These are phyloP conservation scores for Myrmophylax atrothorax DNA, from an alignment of 2,113 vertebrate genomes.

Conservation along the genomic window DNA sequence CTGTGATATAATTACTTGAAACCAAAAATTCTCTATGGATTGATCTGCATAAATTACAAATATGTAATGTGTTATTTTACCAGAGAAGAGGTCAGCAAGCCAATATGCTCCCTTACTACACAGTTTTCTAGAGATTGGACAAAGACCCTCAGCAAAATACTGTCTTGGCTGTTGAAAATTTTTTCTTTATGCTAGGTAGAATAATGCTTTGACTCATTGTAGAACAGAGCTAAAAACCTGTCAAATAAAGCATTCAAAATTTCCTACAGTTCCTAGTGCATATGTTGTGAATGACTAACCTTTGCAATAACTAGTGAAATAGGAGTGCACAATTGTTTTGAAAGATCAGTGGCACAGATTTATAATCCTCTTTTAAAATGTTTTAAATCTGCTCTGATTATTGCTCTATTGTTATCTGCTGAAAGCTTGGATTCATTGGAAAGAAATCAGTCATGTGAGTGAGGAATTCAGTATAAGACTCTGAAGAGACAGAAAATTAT, in stretches of 20 bases:
- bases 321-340: background rate
- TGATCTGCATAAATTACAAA: constrained; percentile 73
- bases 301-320: background rate
- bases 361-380: background rate
- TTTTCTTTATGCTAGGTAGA: background rate
- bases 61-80: constrained; percentile 50
- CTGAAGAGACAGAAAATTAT: background rate
- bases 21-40: constrained; percentile 14
- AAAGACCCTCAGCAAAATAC: constrained; percentile 23
- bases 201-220: background rate
- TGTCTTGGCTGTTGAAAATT: background rate
- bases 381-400: constrained; percentile 13
- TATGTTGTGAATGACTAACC: background rate
- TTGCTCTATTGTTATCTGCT: background rate
- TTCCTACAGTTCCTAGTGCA: background rate
- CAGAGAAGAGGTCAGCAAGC: constrained; percentile 68
- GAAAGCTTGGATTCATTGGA: background rate
- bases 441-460: background rate
- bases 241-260: background rate
- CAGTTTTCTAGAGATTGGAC: constrained; percentile 38
- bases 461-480: background rate
- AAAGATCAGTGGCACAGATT: background rate
- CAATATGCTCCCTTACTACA: constrained; percentile 52
- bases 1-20: constrained; percentile 66
- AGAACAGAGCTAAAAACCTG: background rate